A percentile compares a stretch with the other conserved stretches of the same genome.
These are phyloP conservation scores for Zaprionus capensis DNA, from an alignment of 1,140 invertebrate species.

Conservation along the genomic window DNA sequence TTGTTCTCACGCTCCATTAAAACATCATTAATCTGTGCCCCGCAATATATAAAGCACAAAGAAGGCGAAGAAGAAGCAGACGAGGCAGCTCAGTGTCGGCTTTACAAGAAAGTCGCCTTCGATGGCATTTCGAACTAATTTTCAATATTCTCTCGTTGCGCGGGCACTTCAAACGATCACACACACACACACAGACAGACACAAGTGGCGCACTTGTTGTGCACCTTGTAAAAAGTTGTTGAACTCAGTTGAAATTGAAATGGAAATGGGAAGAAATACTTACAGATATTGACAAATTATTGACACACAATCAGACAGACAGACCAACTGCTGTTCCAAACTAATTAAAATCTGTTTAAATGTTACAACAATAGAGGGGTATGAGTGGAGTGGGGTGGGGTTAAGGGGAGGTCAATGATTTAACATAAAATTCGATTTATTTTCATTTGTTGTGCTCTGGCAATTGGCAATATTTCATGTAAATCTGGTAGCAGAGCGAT, in stretches of 20 bases:
- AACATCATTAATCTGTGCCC: slow-evolving; percentile 69
- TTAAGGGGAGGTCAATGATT: slow-evolving; percentile 38
- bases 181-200: too few species aligned
- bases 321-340: slow-evolving; percentile 57
- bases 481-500: slow-evolving; percentile 41
- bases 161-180: slow-evolving; percentile 61
- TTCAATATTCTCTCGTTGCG: slow-evolving; percentile 60
- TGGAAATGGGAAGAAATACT: slow-evolving; percentile 45
- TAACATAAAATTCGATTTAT: slow-evolving; percentile 62
- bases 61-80: slow-evolving; percentile 16
- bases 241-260: slow-evolving; percentile 36
- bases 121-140: slow-evolving; percentile 59
- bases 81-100: slow-evolving; percentile 33
- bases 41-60: slow-evolving; percentile 14
- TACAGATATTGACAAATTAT: slow-evolving; percentile 54
- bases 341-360: slow-evolving; percentile 74
- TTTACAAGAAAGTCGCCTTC: slow-evolving; percentile 53
- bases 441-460: slow-evolving; percentile 45
- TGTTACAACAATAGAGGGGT: slow-evolving; percentile 45
- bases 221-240: slow-evolving; percentile 36
- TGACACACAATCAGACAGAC: slow-evolving; percentile 18
- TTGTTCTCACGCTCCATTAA: slow-evolving; percentile 80
- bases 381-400: too few species aligned
- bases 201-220: slow-evolving; percentile 61
- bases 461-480: slow-evolving; percentile 68